A percentile compares a stretch with the other conserved stretches of the same genome.
Evolutionary conservation across 2,888 invertebrate genomes (phyloP).

Genomic region (Meta bourneti): DNA sequence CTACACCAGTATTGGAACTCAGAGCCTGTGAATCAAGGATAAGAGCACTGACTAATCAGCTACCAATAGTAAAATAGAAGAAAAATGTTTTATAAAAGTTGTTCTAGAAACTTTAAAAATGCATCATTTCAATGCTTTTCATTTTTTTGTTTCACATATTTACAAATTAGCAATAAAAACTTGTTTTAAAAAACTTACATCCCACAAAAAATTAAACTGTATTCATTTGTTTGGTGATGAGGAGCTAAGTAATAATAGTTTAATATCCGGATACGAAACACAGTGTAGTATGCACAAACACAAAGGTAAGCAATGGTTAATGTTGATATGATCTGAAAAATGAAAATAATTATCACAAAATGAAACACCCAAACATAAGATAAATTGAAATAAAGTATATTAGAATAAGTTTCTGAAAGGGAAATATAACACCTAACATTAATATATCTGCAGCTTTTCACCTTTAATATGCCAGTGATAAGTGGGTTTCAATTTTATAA

Average conservation of each 20-base stretch:
- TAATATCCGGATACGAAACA: slow-evolving; percentile 95
- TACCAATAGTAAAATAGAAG: neutral
- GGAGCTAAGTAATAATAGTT: slow-evolving; percentile 98
- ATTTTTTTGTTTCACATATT: neutral
- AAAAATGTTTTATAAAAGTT: neutral
- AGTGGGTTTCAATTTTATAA: no score
- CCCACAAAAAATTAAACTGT: slow-evolving; percentile 98
- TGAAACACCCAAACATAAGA: neutral
- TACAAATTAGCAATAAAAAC: neutral
- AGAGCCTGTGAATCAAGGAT: neutral
- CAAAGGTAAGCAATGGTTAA: slow-evolving; percentile 95
- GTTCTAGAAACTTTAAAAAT: neutral
- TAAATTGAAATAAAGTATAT: neutral
- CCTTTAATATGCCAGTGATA: no score
- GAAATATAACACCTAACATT: no score
- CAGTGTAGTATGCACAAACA: slow-evolving; percentile 98
- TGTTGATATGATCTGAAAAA: slow-evolving; percentile 90
- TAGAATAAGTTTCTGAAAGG: neutral
- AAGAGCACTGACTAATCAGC: neutral
- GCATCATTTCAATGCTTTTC: neutral
- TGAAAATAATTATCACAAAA: neutral
- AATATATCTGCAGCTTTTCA: no score
- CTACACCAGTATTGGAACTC: no score
- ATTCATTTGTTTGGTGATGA: slow-evolving; percentile 98
- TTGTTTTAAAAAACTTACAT: slow-evolving; percentile 85